Base-by-base conservation (phyloP, 2,888 invertebrate species). In the Apamea epomidion region DNA sequence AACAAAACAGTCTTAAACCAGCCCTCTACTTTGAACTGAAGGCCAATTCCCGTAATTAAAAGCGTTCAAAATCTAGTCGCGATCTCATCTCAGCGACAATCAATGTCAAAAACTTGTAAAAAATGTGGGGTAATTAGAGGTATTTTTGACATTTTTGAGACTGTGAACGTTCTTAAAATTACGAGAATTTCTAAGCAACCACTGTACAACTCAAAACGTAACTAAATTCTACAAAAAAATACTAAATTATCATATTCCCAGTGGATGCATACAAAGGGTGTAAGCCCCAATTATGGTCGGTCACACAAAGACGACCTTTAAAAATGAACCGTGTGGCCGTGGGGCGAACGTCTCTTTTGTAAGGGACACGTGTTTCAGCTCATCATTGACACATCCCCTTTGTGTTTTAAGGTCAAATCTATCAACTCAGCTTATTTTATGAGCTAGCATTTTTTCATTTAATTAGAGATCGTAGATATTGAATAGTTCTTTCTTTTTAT, bases 391-490 rank as follows among this genome's bases (percentile, higher is more conserved):
- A 71, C 83, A 84, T 84, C 87, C 85, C 84, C 76, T 75, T 64
- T 32, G 71, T 80, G 25, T 64, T 87, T 58, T 74, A 84, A 87
- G 84, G 80, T 87, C 80, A 84, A 84, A 87, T 87, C 80, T 76
- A 87, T 80, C 73, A 87, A 87, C 51, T 82, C 45, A 65, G 65
- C 62, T 73, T 77, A 68, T 67, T 86, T 74, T 86, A 82, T 71
- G 71, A 77, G 37, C 86, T 54, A 78, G 62, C 54, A 32, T 72
- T 71, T 77, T 65, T 74, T 64, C 37, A 70, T 76, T 81, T 65
- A 73, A n/a, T 73, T 74, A 69, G 29, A 37, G 64, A 60, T 73
- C 58, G 25, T 37, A 62, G 62, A 69, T 73, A 68, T 68, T 67
- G 2, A 82, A 73, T 64, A 25, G 16, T 60, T 67, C 0, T 37